Base-by-base conservation (phyloP, 2,797 vertebrate genomes). In the Gouania willdenowi region DNA sequence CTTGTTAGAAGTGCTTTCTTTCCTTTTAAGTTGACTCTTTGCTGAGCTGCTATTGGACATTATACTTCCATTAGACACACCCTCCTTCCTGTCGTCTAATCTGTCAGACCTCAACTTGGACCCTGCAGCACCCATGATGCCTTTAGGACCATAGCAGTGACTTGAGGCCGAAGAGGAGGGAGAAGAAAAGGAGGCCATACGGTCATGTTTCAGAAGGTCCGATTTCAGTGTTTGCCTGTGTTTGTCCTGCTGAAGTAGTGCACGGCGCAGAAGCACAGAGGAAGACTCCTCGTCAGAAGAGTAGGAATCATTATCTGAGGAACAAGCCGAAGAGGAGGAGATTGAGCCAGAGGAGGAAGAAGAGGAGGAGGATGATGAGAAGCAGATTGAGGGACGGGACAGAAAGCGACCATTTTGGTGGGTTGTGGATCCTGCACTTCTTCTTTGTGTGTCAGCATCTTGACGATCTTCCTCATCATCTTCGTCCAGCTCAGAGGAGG, bases 231-330 rank as follows among this genome's bases (percentile, higher is more conserved):
- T 53, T 42, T 75, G 66, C 50, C 84, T 83, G 26, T 86, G 82
- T 55, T 87, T 86, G 65, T 85, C 81, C 68, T 88, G 85, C 21
- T 94, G 92, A 66, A 98, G 88, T 71, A 97, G 82, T 4, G 95
- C 87, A 2, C 94, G 92, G 55, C 90, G 94, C 45, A 98, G 89
- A 79, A 97, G 81, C 6, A 92, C 76, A 22, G 93, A 92, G 17
- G 93, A 92, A 15, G 97, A 95, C 21, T 98, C 96, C 0, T 96
- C 97, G 18, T 94, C 98, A 45, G 90, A 96, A 61, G 95, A 96
- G 0, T 94, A 96, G n/a, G 93, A 95, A 54, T 98, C 96, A 0
- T 98, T 97, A 64, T 98, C 94, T 0, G 95, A 95, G 28, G 96
- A 98, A 72, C 92, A 98, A 62, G 97, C 81, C 57, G 94, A 95